Conservation (phyloP, 2,797 vertebrate genomes). For the Sebastes reedi region DNA sequence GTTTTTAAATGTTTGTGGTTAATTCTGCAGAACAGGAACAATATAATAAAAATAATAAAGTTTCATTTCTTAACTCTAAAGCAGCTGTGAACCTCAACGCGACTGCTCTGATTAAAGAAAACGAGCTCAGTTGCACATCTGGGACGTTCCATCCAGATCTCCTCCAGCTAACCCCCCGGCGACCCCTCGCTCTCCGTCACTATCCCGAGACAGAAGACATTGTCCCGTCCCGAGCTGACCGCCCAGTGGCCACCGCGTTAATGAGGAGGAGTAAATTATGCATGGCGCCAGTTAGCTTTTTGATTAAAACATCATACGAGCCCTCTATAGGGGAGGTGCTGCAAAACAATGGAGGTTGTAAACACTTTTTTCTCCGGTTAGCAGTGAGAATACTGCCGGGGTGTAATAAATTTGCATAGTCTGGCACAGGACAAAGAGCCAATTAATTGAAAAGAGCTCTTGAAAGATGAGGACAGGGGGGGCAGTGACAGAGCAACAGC, state of each 20-base stretch:
- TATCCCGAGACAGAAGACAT: slow-evolving; percentile 69
- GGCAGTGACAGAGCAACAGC: slow-evolving; percentile 90
- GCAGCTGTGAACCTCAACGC: not conserved
- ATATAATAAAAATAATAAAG: no score
- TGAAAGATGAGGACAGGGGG: slow-evolving; percentile 87
- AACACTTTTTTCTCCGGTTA: slow-evolving; percentile 89
- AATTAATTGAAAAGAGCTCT: slow-evolving; percentile 97
- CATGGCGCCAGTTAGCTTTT: slow-evolving; percentile 91
- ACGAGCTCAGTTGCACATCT: slow-evolving; percentile 55
- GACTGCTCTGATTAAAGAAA: not conserved
- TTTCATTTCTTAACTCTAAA: not conserved
- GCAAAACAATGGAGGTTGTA: slow-evolving; percentile 94
- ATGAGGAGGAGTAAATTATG: slow-evolving; percentile 86
- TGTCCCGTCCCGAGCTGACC: slow-evolving; percentile 76
- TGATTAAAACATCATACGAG: slow-evolving; percentile 98
- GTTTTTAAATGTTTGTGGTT: no score
- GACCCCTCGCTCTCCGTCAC: slow-evolving; percentile 69
- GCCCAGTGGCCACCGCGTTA: slow-evolving; percentile 74
- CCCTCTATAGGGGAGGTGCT: slow-evolving; percentile 87
- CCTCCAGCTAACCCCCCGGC: slow-evolving; percentile 60
- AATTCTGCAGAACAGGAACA: not conserved
- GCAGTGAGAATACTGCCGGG: slow-evolving; percentile 89
- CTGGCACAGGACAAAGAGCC: slow-evolving; percentile 94
- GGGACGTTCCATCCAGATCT: slow-evolving; percentile 36
- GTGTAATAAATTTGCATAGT: slow-evolving; percentile 99